Conservation (phyloP, 2,113 vertebrate genomes). For the Melanerpes aurifrons region DNA sequence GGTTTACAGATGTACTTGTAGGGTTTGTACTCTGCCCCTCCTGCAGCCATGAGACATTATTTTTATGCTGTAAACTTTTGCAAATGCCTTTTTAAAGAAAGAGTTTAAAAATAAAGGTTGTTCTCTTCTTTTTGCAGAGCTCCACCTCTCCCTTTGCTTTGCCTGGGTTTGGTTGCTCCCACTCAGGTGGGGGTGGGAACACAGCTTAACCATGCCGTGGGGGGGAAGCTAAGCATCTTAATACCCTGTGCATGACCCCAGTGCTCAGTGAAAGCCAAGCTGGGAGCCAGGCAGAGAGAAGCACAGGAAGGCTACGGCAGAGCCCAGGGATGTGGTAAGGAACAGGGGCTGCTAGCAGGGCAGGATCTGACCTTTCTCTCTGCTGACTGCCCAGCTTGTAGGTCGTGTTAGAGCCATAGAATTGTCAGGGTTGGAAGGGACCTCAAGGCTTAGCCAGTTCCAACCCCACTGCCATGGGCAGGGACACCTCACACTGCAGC, state of each 20-base stretch:
- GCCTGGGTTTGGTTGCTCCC: neutral
- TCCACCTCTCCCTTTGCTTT: neutral
- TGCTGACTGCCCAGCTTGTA: neutral
- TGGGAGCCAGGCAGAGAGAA: slow-evolving; percentile 25
- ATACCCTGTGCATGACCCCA: slow-evolving; percentile 43
- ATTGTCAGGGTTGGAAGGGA: too few species aligned
- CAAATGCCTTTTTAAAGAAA: slow-evolving; percentile 71
- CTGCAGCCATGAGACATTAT: slow-evolving; percentile 76
- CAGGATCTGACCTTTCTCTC: neutral
- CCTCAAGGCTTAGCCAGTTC: too few species aligned
- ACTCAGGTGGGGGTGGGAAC: neutral
- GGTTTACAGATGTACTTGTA: slow-evolving; percentile 79
- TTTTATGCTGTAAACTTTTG: slow-evolving; percentile 77
- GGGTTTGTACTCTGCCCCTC: slow-evolving; percentile 73
- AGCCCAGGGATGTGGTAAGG: neutral
- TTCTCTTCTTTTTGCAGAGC: slow-evolving; percentile 74
- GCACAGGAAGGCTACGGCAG: neutral
- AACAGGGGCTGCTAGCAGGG: neutral
- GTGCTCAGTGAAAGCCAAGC: neutral
- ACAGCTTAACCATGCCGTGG: neutral
- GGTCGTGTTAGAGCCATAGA: neutral
- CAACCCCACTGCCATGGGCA: too few species aligned
- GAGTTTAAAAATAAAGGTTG: slow-evolving; percentile 78
- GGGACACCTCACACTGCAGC: too few species aligned
- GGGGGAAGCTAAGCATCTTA: slow-evolving; percentile 47